Conservation (phyloP, 1,140 invertebrate species). For the Bombus pascuorum region DNA sequence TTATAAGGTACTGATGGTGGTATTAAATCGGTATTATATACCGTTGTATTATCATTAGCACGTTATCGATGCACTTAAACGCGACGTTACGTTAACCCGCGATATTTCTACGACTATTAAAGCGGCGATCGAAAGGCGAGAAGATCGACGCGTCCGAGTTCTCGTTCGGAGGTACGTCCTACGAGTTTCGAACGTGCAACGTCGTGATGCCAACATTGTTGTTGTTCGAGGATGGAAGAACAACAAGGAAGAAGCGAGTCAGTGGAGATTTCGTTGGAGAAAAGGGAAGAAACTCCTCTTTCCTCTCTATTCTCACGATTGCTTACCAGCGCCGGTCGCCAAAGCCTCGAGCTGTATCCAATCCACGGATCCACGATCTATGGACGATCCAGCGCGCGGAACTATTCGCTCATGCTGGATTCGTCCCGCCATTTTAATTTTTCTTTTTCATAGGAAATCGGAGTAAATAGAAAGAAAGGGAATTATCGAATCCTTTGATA, state of each 20-base stretch:
- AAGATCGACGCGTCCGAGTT: conserved; percentile 29
- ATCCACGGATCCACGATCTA: conserved; percentile 41
- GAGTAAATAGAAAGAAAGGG: too few relatives aligned
- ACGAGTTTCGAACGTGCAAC: conserved; percentile 25
- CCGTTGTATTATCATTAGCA: background rate
- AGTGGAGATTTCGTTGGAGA: conserved; percentile 60
- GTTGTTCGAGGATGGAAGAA: conserved; percentile 19
- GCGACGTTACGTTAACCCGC: background rate
- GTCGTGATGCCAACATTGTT: background rate
- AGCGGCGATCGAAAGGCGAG: background rate
- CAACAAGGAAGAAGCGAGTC: conserved; percentile 30
- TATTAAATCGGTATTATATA: conserved; percentile 53
- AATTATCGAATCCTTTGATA: background rate
- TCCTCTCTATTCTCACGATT: conserved; percentile 75
- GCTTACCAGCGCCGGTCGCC: conserved; percentile 78
- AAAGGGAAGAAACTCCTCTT: conserved; percentile 67
- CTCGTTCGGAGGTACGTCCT: conserved; percentile 78
- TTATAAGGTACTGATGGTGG: background rate
- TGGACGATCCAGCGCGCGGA: conserved; percentile 71
- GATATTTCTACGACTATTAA: background rate
- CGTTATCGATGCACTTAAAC: background rate
- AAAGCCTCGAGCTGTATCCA: conserved; percentile 54
- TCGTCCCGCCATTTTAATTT: conserved; percentile 7
- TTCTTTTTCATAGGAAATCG: background rate
- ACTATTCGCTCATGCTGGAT: conserved; percentile 68